Evolutionary conservation across 2,797 vertebrate species (phyloP).

Genomic region (Gila robusta): DNA sequence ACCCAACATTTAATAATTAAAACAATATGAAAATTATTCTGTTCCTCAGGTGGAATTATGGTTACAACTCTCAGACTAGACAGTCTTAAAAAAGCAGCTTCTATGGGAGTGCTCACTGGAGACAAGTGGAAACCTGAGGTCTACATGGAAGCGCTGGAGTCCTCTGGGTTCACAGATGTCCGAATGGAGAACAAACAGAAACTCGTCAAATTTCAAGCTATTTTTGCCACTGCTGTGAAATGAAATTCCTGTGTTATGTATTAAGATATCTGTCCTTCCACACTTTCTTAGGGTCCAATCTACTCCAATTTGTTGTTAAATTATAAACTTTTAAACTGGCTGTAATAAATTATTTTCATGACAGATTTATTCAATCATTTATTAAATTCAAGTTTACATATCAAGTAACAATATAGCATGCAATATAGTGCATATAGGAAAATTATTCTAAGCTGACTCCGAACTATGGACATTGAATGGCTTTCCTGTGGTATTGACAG

Average conservation of each 20-base stretch:
- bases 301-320: neutral
- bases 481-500: too few species aligned
- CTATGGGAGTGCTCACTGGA: slow-evolving; percentile 64
- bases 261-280: neutral
- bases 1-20: neutral
- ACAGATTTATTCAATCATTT: neutral
- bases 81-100: slow-evolving; percentile 39
- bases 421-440: too few species aligned
- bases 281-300: neutral
- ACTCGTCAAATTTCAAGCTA: slow-evolving; percentile 69
- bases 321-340: neutral
- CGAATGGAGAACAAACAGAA: slow-evolving; percentile 70
- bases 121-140: slow-evolving; percentile 67
- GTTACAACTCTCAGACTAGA: slow-evolving; percentile 72
- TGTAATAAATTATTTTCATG: neutral
- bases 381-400: too few species aligned
- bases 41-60: slow-evolving; percentile 72
- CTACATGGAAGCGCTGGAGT: slow-evolving; percentile 75
- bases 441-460: too few species aligned
- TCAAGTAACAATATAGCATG: too few species aligned
- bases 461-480: too few species aligned
- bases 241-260: slow-evolving; percentile 43
- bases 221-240: slow-evolving; percentile 75
- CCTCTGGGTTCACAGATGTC: slow-evolving; percentile 74
- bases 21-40: neutral